Base-by-base conservation (phyloP, 2,113 vertebrate genomes). In the Pseudonaja textilis region DNA sequence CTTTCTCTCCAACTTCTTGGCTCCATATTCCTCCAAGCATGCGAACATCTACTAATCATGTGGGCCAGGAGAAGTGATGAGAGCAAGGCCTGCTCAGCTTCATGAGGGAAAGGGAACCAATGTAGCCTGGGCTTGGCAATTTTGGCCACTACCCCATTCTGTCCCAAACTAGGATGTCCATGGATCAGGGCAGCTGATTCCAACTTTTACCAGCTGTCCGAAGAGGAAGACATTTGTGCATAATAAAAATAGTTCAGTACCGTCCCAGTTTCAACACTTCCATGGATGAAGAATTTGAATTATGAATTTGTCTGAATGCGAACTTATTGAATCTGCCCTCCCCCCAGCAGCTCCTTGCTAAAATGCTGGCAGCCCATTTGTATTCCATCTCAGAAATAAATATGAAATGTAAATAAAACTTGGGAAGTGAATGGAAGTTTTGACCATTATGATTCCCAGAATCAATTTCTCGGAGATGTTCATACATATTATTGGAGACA, bases 351-450 rank as follows among this genome's bases (percentile, higher is more conserved):
- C 47, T 50, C 95, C 95, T 93, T 52, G 87, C 89, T 88, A 96
- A 45, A 74, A n/a, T 50, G 86, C 93, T 94, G 25, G 12, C 69
- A 59, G 61, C 16, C 64, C 52, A 92, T 90, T 59, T 52, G 56
- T 92, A 12, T 85, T 94, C 96, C 92, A 88, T 96, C 96, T 95
- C 93, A 86, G 92, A 95, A 96, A 96, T 94, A 92, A 95, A 95
- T 95, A 95, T 54, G 89, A 90, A 96, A 92, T 69, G 42, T 29
- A 74, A 95, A 69, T 5, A 26, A 95, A 94, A 93, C 91, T 85
- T 61, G 93, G 87, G 91, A 94, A 93, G 92, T 61, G 86, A 88
- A 94, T 89, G 96, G 29, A n/a, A 90, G 81, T 11, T 91, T 94
- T 93, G 96, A 95, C 69, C 11, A 93, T 61, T 93, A 92, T 59